phyloP scores from a whole-genome alignment of 1,140 invertebrate genomes.

The Drosophila kohkoa region DNA sequence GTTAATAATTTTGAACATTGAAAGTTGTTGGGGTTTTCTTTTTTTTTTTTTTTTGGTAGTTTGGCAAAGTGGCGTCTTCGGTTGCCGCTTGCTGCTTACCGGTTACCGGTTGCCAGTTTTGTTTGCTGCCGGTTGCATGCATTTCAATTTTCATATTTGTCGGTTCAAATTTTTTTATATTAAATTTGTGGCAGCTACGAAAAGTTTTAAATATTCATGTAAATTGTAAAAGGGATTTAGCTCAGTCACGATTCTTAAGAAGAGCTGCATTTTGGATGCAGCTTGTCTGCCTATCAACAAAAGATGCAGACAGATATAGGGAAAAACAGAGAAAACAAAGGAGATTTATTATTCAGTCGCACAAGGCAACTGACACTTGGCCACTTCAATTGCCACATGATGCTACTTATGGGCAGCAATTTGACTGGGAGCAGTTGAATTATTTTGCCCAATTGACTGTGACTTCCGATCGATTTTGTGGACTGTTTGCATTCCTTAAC shows the following conservation, averaged over 20 bases:
- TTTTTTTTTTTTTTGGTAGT: background rate
- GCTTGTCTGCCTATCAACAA: slow-evolving; percentile 34
- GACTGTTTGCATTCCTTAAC: background rate
- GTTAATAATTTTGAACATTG: slow-evolving; percentile 63
- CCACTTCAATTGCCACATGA: slow-evolving; percentile 32
- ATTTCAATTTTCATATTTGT: slow-evolving; percentile 68
- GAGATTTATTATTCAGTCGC: slow-evolving; percentile 68
- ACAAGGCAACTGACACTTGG: slow-evolving; percentile 8
- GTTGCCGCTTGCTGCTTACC: background rate
- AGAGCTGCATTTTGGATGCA: slow-evolving; percentile 65
- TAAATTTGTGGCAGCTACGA: slow-evolving; percentile 56
- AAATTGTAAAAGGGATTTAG: slow-evolving; percentile 64
- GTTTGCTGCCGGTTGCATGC: slow-evolving; percentile 19
- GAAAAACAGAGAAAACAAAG: slow-evolving; percentile 1
- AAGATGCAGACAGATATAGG: too few species aligned
- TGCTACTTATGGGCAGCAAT: slow-evolving; percentile 38
- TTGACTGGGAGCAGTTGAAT: background rate
- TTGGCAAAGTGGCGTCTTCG: slow-evolving; percentile 42
- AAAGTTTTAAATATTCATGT: slow-evolving; percentile 71
- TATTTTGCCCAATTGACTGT: slow-evolving; percentile 22
- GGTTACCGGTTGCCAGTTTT: too few species aligned
- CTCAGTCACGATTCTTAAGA: slow-evolving; percentile 73
- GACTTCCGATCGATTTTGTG: background rate
- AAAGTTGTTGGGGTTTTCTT: slow-evolving; percentile 47
- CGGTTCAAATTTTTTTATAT: slow-evolving; percentile 40